These are phyloP conservation scores for Phrynocephalus guinanensis DNA, from an alignment of 2,797 vertebrate species.

Conservation along the genomic window DNA sequence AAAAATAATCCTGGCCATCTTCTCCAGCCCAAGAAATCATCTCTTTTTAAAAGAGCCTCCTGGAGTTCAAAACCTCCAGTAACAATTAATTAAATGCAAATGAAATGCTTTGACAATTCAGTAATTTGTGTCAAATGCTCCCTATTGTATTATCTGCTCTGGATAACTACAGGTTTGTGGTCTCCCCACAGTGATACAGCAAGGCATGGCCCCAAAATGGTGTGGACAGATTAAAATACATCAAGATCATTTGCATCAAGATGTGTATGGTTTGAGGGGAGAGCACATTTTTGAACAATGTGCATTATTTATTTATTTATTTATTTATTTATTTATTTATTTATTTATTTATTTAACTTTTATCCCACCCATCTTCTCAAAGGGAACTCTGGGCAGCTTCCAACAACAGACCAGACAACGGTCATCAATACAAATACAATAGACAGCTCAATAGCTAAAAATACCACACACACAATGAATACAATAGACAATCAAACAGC, in stretches of 20 bases:
- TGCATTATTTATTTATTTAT: too few species aligned
- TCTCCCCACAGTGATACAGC: background rate
- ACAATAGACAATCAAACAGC: too few species aligned
- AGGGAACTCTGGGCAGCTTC: too few species aligned
- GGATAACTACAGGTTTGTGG: background rate
- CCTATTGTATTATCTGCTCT: background rate
- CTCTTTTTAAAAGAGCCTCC: background rate
- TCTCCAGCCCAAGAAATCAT: background rate
- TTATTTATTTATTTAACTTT: too few species aligned
- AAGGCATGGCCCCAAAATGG: background rate
- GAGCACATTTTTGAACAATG: background rate
- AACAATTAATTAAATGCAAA: conserved; percentile 25
- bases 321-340: too few species aligned
- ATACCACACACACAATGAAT: too few species aligned
- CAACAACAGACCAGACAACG: too few species aligned
- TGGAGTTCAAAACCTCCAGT: background rate
- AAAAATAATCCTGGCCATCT: background rate
- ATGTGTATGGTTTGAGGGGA: background rate
- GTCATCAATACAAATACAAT: too few species aligned
- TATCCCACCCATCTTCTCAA: too few species aligned
- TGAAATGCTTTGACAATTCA: conserved; percentile 22
- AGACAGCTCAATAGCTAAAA: too few species aligned
- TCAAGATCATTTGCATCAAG: background rate
- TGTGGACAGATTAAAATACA: background rate
- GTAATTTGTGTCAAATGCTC: background rate